Evolutionary conservation across 2,113 vertebrate genomes (phyloP).

Genomic region (Aleadryas rufinucha): DNA sequence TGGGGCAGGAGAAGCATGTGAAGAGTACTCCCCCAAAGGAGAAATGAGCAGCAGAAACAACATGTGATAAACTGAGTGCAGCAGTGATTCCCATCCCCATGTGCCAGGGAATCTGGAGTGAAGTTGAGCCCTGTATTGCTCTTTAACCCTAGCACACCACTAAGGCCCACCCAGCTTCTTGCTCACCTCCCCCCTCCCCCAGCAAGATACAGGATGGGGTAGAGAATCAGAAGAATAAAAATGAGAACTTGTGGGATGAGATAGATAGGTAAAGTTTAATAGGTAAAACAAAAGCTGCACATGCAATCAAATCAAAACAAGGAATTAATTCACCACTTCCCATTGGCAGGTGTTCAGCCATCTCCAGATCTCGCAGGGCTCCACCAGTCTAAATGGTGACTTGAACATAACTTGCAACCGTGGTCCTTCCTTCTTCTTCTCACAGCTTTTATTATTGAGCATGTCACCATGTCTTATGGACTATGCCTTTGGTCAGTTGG

Average conservation of each 20-base stretch:
- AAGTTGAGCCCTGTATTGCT: neutral
- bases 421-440: neutral
- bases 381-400: neutral
- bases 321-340: neutral
- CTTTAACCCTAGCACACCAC: neutral
- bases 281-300: neutral
- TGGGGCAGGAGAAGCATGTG: neutral
- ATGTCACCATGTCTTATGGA: neutral
- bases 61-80: neutral
- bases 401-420: neutral
- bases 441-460: neutral
- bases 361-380: neutral
- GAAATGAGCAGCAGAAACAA: neutral
- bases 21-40: neutral
- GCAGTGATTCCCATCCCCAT: neutral
- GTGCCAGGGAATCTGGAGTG: neutral
- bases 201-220: neutral
- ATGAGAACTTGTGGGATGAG: neutral
- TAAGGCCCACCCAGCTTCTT: neutral
- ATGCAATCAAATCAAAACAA: neutral
- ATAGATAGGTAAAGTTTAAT: neutral
- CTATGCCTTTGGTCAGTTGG: neutral
- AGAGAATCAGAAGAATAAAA: neutral
- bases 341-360: neutral
- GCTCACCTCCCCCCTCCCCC: fast-evolving